Conservation (phyloP, 2,113 vertebrate genomes). For the Macquaria australasica region DNA sequence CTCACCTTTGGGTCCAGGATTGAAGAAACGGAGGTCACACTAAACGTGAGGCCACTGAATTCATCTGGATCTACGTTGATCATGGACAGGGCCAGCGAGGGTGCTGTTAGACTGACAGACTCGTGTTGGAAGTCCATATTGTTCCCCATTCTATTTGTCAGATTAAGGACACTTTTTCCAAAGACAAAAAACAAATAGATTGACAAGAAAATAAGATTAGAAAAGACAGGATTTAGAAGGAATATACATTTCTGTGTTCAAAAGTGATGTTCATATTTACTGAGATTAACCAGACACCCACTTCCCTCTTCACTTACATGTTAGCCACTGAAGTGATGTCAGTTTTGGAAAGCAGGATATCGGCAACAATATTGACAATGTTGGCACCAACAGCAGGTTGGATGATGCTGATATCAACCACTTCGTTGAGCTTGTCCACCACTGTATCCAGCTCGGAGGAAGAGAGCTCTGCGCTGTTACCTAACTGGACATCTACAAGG, state of each 20-base stretch:
- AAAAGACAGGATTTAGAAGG: background rate
- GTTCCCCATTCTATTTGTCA: constrained; percentile 86
- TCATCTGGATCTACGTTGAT: constrained; percentile 68
- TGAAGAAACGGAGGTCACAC: constrained; percentile 75
- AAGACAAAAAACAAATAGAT: background rate
- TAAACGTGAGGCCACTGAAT: constrained; percentile 89
- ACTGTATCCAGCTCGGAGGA: constrained; percentile 74
- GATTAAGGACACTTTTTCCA: constrained; percentile 85
- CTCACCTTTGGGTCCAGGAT: constrained; percentile 84
- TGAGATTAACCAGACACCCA: background rate
- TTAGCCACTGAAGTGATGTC: constrained; percentile 65
- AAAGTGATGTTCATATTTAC: background rate
- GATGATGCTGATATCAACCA: constrained; percentile 65
- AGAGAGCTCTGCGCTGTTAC: constrained; percentile 39
- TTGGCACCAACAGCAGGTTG: constrained; percentile 45
- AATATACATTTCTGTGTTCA: background rate
- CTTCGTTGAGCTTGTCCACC: constrained; percentile 79
- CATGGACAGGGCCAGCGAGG: constrained; percentile 85
- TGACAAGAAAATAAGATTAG: background rate
- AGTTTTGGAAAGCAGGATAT: constrained; percentile 77
- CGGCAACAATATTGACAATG: constrained; percentile 71
- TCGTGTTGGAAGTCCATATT: constrained; percentile 83
- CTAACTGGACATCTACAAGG: constrained; percentile 61
- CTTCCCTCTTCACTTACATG: constrained; percentile 63
- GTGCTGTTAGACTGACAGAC: constrained; percentile 69